Conservation (phyloP, 1,140 invertebrate genomes). For the Drosophila hydei region DNA sequence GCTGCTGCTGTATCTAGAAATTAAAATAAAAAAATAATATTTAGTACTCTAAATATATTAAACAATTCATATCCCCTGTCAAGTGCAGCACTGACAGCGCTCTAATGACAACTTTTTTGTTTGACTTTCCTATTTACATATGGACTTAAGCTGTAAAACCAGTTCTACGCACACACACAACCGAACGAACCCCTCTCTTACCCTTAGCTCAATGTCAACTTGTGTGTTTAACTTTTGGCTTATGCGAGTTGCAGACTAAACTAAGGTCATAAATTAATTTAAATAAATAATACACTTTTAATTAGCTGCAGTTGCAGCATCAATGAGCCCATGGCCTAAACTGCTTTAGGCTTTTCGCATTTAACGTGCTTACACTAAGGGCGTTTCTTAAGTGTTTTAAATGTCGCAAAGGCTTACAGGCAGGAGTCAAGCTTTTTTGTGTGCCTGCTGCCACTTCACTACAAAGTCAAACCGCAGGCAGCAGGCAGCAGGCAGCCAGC, state of each 20-base stretch:
- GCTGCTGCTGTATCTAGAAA: too few species aligned
- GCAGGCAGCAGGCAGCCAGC: slow-evolving; percentile 34
- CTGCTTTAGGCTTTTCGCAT: too few species aligned
- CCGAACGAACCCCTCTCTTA: slow-evolving; percentile 4
- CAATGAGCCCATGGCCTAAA: not conserved
- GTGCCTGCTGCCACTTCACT: slow-evolving; percentile 59
- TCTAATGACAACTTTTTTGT: too few species aligned
- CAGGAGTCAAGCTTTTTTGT: not conserved
- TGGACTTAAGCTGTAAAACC: slow-evolving; percentile 67
- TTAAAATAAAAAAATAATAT: too few species aligned
- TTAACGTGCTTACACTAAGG: slow-evolving; percentile 26
- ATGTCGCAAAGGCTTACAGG: slow-evolving; percentile 63
- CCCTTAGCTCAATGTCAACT: slow-evolving; percentile 7
- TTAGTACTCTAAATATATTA: too few species aligned
- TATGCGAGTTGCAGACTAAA: slow-evolving; percentile 49
- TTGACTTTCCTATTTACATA: slow-evolving; percentile 63
- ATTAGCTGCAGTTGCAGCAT: slow-evolving; percentile 62
- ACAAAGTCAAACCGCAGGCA: slow-evolving; percentile 71
- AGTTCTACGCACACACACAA: slow-evolving; percentile 48
- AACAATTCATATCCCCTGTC: too few species aligned
- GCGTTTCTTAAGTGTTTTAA: slow-evolving; percentile 71
- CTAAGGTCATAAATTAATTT: slow-evolving; percentile 69
- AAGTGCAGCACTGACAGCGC: too few species aligned
- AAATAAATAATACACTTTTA: slow-evolving; percentile 78
- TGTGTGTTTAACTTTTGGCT: slow-evolving; percentile 72